Base-by-base conservation (phyloP, 2,888 invertebrate species). In the Drosophila anomalipes region DNA sequence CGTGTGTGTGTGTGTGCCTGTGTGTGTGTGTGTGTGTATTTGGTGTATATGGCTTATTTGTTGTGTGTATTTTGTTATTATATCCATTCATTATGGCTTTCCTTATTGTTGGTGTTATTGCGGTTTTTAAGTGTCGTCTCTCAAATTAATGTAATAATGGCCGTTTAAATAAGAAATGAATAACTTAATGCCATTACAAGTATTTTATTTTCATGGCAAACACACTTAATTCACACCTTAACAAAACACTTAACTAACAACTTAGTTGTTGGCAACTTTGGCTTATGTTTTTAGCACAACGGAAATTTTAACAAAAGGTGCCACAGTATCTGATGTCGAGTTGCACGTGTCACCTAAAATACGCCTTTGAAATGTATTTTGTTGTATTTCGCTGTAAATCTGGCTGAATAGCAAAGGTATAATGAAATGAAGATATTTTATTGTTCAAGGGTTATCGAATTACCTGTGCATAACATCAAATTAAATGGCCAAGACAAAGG, bases 121-220 rank as follows among this genome's bases (percentile, higher is more conserved):
- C 41, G 61, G 76, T 63, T 84, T 81, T 87, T 72, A 84, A 86
- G 81, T 86, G 86, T 86, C 85, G 74, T 39, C 63, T 30, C 64
- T 74, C 69, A 70, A 85, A 89, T 82, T 59, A 78, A 77, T 87
- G 80, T 82, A 84, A 89, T 84, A 80, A 89, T 87, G 68, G 68
- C 16, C 64, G 41, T 72, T 89, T 84, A 73, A 70, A 74, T 74
- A 70, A 67, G 71, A 71, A 58, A 70, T 79, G 65, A 77, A 73
- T 70, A 74, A 78, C 80, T 84, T 70, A 82, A 82, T 44, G 63
- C 26, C 44, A 57, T 69, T 68, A 52, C 60, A 60, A 61, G 54
- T 66, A 51, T 37, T 67, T 63, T 16, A 60, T 52, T 56, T 57
- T 41, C 41, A 54, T 41, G 47, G 19, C 39, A 9, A 59, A 47